Evolutionary conservation across 2,113 vertebrate genomes (phyloP), one percentile per base, ranked within the genome.

Genomic region (Speoplatyrhinus poulsoni): DNA sequence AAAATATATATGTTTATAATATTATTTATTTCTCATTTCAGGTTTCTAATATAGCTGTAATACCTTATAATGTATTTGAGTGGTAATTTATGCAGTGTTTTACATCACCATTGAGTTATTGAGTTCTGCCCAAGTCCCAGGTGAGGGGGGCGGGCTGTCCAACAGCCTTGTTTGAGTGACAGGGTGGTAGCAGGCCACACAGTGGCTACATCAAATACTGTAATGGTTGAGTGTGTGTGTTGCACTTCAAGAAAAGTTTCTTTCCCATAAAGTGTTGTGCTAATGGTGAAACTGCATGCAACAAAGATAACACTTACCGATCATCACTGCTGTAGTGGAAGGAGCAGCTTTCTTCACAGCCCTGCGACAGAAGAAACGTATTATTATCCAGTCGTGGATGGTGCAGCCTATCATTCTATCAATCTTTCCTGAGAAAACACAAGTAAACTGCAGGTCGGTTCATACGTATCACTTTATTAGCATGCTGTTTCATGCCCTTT

Each of bases 331-430:
- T 47, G 77, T 80, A 62, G 76, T 83, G 70, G 59, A 41, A 71
- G 72, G 69, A 41, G 77, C 67, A 19, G 17, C 57, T 80, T 85
- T 80, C 69, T 77, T 86, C 84, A 76, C 79, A 58, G 75, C 85
- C 90, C 92, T 93, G 85, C 65, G 88, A 85, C 77, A 88, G 71
- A 91, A 83, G 62, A 75, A 73, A 58, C 67, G 47, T 12, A 73
- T 90, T 62, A 90, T 57, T 85, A 72, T 76, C 72, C n/a, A 65
- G 57, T 68, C 63, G 81, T 85, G 69, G 82, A 56, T 54, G 17
- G 69, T 66, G 78, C n/a, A 69, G 69, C 32, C 64, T 58, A 49
- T 56, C 61, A 60, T 78, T 72, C 72, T 77, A 80, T 82, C 63
- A 70, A 15, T 9, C n/a, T 33, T 70, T 58, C 80, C 9, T 13